Base-by-base conservation (phyloP, 2,113 vertebrate species). In the Alethe diademata region DNA sequence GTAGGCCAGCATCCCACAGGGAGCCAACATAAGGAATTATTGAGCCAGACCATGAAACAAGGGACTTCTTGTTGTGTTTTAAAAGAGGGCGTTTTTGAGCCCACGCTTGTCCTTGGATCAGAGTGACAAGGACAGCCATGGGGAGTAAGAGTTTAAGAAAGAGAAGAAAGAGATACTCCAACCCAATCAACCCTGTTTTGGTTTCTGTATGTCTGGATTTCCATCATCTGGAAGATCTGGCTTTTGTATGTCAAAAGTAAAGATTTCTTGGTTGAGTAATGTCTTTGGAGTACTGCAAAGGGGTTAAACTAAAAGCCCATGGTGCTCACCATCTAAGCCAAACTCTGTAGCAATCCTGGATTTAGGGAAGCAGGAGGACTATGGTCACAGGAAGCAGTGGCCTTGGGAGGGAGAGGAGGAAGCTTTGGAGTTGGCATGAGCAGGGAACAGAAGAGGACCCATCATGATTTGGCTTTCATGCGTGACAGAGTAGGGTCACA, bases 351-450 rank as follows among this genome's bases (percentile, higher is more conserved):
- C 42, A 78, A 61, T 62, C 20, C 15, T 66, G 20, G 23, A 38
- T 23, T 60, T 40, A 29, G 40, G 40, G 17, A 60, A 75, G 19
- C 0, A 3, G 33, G 14, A 70, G 57, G 24, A 40, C 33, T 16
- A 45, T 35, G 10, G 43, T 75, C 45, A 60, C n/a, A 69, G 43
- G 12, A 73, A 67, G 28, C 29, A 92, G 50, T 0, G 0, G 23
- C 26, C 15, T 5, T 1, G 2, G 24, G 7, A 75, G 12, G 17
- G 19, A 87, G 54, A 70, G 15, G 20, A 65, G 19, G 0, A 1
- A 75, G 25, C 11, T 64, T 35, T 29, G 8, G 53, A 83, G 64
- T 4, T 1, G 0, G 19, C 9, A 5, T 0, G 0, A 74, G 60
- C 47, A 58, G 48, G 11, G 17, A 58, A 36, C 29, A 61, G 7